Conservation (phyloP, 2,888 invertebrate genomes). For the Arrhopalites spinosus region DNA sequence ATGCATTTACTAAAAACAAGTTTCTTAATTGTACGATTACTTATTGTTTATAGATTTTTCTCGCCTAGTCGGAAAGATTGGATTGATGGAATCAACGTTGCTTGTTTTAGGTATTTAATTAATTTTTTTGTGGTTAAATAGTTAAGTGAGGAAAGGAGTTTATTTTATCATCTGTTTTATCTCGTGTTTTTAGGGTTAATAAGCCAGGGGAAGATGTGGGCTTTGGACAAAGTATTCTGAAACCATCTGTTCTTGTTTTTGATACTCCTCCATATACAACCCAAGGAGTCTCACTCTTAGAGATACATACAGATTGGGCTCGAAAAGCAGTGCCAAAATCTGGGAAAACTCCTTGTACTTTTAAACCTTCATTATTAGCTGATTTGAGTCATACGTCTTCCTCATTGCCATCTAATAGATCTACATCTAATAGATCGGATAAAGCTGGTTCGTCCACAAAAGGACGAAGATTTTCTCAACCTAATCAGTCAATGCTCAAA, state of each 20-base stretch:
- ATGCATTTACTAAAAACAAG: too few relatives aligned
- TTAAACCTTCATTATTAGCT: constrained; percentile 52
- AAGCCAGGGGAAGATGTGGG: constrained; percentile 81
- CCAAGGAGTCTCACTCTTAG: constrained; percentile 71
- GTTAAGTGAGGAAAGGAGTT: neutral
- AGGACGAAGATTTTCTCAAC: constrained; percentile 44
- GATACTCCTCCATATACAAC: constrained; percentile 86
- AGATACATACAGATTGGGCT: constrained; percentile 59
- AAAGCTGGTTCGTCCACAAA: constrained; percentile 44
- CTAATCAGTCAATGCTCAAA: constrained; percentile 38
- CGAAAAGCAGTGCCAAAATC: constrained; percentile 44
- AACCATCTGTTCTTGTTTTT: constrained; percentile 83
- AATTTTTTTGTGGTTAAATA: neutral
- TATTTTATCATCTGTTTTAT: too few relatives aligned
- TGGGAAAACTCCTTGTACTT: constrained; percentile 51
- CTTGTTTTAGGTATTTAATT: constrained; percentile 64
- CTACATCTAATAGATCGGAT: constrained; percentile 41
- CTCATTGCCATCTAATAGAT: constrained; percentile 46
- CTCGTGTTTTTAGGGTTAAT: constrained; percentile 70
- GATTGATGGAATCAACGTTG: constrained; percentile 80
- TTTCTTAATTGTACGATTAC: too few relatives aligned
- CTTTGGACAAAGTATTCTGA: constrained; percentile 91
- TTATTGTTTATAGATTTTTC: constrained; percentile 85
- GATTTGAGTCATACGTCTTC: constrained; percentile 54
- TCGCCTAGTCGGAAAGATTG: constrained; percentile 81